Percentiles rank a stretch among this genome's conserved stretches.
Evolutionary conservation across 1,140 invertebrate species (phyloP).

Genomic region (Hyposmocoma kahamanoa): DNA sequence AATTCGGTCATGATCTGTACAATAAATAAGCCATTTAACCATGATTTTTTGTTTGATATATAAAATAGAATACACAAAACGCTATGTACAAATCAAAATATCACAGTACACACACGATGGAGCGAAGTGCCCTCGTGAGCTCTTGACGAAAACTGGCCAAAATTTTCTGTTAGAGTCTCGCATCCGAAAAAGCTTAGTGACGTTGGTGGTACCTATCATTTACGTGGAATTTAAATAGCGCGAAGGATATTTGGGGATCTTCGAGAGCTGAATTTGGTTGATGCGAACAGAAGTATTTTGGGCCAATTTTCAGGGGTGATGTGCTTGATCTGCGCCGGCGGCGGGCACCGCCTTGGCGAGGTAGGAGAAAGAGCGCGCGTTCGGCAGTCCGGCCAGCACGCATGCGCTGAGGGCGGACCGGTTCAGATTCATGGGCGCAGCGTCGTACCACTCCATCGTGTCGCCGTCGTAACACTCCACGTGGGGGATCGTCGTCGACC

Average conservation of each 20-base stretch:
- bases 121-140: too few relatives aligned
- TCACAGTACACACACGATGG: conserved; percentile 24
- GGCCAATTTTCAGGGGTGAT: conserved; percentile 25
- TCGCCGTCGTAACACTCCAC: conserved; percentile 84
- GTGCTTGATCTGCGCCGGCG: conserved; percentile 57
- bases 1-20: conserved; percentile 22
- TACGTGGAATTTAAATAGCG: too few relatives aligned
- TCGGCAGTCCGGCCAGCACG: conserved; percentile 75
- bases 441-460: conserved; percentile 80
- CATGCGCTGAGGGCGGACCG: conserved; percentile 79
- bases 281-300: neutral
- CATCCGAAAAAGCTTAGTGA: too few relatives aligned
- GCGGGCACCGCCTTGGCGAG: conserved; percentile 61
- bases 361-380: conserved; percentile 74
- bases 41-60: conserved; percentile 42
- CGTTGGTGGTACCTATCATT: too few relatives aligned
- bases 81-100: conserved; percentile 50
- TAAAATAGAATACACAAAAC: conserved; percentile 46
- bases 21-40: conserved; percentile 26
- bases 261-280: neutral
- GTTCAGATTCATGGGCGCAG: conserved; percentile 81
- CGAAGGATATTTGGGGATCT: too few relatives aligned
- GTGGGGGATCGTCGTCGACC: conserved; percentile 77
- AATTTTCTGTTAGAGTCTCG: too few relatives aligned
- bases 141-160: neutral